Conservation (phyloP, 2,797 vertebrate species). For the Ambastaia sidthimunki region DNA sequence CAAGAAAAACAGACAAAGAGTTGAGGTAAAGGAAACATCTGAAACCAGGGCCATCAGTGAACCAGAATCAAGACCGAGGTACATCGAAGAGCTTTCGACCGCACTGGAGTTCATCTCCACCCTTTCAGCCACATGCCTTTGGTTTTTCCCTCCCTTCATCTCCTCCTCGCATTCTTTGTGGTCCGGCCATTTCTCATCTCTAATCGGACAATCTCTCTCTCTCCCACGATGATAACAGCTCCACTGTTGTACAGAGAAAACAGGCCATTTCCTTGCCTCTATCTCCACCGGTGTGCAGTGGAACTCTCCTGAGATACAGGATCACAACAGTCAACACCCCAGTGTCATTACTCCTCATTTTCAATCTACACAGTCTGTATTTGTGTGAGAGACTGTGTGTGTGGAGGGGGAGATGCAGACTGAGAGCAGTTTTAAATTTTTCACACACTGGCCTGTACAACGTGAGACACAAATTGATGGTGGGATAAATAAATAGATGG, state of each 20-base stretch:
- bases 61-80: neutral
- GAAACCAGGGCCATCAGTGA: neutral
- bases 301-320: constrained; percentile 55
- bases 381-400: neutral
- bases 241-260: too few relatives aligned
- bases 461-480: constrained; percentile 16
- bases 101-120: constrained; percentile 23
- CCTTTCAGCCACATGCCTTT: constrained; percentile 45
- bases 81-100: constrained; percentile 5
- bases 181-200: constrained; percentile 47
- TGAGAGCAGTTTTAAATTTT: constrained; percentile 21
- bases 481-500: constrained; percentile 33
- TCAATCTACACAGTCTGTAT: too few relatives aligned
- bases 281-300: constrained; percentile 42
- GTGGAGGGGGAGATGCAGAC: neutral
- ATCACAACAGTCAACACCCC: constrained; percentile 58
- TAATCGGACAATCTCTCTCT: constrained; percentile 70
- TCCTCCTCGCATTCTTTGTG: constrained; percentile 30
- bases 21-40: constrained; percentile 2
- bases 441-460: constrained; percentile 13
- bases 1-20: neutral
- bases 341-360: constrained; percentile 45
- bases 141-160: constrained; percentile 45
- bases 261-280: too few relatives aligned
- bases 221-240: constrained; percentile 73